Evolutionary conservation across 2,113 vertebrate species (phyloP), one percentile per base, ranked within the genome.

Genomic region (Cichladusa arquata): DNA sequence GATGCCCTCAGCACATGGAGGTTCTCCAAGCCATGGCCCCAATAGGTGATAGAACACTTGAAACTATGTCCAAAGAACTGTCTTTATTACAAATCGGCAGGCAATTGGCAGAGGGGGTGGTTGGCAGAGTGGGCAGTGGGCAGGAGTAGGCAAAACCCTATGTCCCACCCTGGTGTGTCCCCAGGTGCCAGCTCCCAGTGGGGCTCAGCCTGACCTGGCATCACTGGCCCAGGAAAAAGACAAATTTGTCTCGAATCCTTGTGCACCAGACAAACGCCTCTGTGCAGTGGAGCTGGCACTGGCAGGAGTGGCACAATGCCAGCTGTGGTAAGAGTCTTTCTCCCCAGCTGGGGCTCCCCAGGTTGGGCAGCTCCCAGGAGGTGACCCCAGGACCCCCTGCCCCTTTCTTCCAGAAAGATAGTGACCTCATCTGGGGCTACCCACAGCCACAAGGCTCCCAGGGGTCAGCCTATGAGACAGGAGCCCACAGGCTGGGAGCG

Each of bases 51-150:
- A 1, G 44, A 92, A n/a, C 40, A n/a, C 51, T 44, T 10, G 24
- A 92, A 72, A 10, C 81, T 3, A 2, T 34, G 65, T 96, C 84
- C 69, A 34, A 94, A 95, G 67, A 58, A 61, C 11, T 18, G 22
- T 85, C 31, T 96, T 97, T 97, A 97, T 96, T 97, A 92, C 47
- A 93, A 88, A 90, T 1, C 10, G 42, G 69, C 36, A 29, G 74
- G 62, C 45, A 53, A 42, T 19, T 60, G 85, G 79, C 73, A 61
- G 54, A 62, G 83, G 9, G 2, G n/a, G 57, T 51, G n/a, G 53
- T 17, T 58, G 78, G 74, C 48, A 18, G 77, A 62, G 69, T 7
- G 40, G 36, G n/a, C 40, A 69, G 44, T 19, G 16, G 76, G 60
- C 29, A 25, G 51, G 40, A 51, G 42, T 1, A 28, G 22, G 51